Percentiles rank a stretch among this genome's conserved stretches.
These are phyloP conservation scores for Tipula unca DNA, from an alignment of 2,888 invertebrate genomes.

Conservation along the genomic window DNA sequence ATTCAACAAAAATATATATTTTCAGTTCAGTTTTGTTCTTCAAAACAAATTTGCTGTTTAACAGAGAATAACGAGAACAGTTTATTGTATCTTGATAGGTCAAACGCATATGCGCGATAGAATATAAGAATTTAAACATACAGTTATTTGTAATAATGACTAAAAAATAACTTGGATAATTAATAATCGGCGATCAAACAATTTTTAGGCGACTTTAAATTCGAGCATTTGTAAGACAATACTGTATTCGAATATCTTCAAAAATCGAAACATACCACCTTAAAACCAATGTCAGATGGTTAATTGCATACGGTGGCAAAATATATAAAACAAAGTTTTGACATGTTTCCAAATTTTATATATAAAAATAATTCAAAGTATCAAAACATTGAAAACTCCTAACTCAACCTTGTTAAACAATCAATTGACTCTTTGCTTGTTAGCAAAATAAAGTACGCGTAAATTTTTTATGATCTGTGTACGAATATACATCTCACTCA, in stretches of 20 bases:
- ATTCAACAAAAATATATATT: too few relatives aligned
- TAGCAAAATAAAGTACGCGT: background rate
- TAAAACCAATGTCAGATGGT: background rate
- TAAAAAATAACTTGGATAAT: background rate
- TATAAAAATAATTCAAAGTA: background rate
- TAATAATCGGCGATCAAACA: background rate
- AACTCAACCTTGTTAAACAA: background rate
- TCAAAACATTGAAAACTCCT: background rate
- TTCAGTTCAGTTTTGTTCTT: too few relatives aligned
- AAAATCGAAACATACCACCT: background rate
- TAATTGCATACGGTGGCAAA: background rate
- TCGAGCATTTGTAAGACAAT: too few relatives aligned
- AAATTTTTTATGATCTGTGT: background rate
- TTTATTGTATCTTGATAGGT: background rate
- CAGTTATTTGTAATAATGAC: background rate
- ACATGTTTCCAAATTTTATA: background rate
- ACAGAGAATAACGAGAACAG: background rate
- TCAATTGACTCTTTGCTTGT: background rate
- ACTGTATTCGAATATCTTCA: background rate
- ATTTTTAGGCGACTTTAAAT: background rate
- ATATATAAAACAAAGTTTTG: background rate
- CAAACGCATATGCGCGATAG: background rate
- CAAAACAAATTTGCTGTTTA: background rate
- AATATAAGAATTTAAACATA: background rate
- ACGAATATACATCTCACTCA: background rate